phyloP scores from a whole-genome alignment of 2,113 vertebrate species.

The Lasiurus cinereus region DNA sequence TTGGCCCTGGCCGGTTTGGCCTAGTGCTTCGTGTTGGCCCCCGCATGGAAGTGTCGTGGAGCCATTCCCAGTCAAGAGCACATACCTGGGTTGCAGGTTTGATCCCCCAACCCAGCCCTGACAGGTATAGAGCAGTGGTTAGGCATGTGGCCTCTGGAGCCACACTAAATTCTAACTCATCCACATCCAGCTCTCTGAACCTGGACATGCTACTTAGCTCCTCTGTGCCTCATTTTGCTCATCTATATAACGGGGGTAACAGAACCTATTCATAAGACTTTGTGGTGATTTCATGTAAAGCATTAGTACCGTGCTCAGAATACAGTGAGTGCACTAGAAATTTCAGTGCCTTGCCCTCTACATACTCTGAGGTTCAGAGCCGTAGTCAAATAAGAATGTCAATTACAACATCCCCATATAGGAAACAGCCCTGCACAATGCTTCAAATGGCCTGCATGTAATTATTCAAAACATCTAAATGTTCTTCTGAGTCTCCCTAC shows the following conservation, averaged over 20 bases:
- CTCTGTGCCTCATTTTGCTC: background rate
- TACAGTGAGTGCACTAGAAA: background rate
- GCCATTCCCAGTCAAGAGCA: too few species aligned
- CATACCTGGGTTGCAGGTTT: too few species aligned
- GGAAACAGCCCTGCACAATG: background rate
- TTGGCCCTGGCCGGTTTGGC: background rate
- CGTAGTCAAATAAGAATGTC: background rate
- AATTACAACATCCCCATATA: background rate
- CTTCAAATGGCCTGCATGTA: background rate
- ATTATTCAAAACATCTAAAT: background rate
- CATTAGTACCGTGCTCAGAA: background rate
- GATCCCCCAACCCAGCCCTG: background rate
- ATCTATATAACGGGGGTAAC: background rate
- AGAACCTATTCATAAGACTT: background rate
- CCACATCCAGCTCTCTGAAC: background rate
- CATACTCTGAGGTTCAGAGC: background rate
- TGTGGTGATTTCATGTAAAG: background rate
- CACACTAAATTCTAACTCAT: constrained; percentile 17
- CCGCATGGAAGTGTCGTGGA: too few species aligned
- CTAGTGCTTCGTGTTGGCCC: too few species aligned
- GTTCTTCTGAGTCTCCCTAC: background rate
- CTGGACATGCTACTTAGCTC: background rate
- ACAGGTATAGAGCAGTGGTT: background rate
- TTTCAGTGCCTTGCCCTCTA: background rate
- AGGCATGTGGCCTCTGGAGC: background rate